Conservation (phyloP, 2,888 invertebrate genomes). For the Cephonodes hylas region DNA sequence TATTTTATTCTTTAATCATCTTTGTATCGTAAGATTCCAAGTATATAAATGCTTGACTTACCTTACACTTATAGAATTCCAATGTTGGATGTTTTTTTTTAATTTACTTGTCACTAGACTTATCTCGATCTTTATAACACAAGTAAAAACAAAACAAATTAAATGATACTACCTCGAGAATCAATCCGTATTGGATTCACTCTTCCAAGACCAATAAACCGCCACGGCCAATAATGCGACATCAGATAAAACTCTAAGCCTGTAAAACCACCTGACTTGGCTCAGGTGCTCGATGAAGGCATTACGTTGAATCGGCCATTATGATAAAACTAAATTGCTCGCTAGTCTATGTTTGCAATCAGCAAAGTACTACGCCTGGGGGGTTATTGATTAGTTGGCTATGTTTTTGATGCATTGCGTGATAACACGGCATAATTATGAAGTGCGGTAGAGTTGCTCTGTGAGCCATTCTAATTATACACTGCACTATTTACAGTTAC, state of each 20-base stretch:
- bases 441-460: not conserved
- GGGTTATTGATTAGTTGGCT: slow-evolving; percentile 64
- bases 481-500: not conserved
- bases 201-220: not conserved
- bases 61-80: too few relatives aligned
- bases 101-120: too few relatives aligned
- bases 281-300: slow-evolving; percentile 75
- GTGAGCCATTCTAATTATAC: not conserved
- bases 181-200: not conserved
- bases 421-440: slow-evolving; percentile 8
- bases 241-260: slow-evolving; percentile 15
- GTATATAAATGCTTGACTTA: too few relatives aligned
- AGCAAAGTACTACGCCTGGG: slow-evolving; percentile 52
- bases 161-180: not conserved
- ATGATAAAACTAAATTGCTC: slow-evolving; percentile 66
- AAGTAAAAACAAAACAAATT: too few relatives aligned
- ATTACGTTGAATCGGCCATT: slow-evolving; percentile 72
- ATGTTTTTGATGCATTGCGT: slow-evolving; percentile 26
- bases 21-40: too few relatives aligned
- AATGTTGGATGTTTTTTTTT: too few relatives aligned
- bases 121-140: too few relatives aligned
- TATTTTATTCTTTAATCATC: too few relatives aligned
- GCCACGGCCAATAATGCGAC: not conserved
- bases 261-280: slow-evolving; percentile 41
- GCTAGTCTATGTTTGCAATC: slow-evolving; percentile 68